phyloP scores from a whole-genome alignment of 2,113 vertebrate species.

The Actinemys pallida region DNA sequence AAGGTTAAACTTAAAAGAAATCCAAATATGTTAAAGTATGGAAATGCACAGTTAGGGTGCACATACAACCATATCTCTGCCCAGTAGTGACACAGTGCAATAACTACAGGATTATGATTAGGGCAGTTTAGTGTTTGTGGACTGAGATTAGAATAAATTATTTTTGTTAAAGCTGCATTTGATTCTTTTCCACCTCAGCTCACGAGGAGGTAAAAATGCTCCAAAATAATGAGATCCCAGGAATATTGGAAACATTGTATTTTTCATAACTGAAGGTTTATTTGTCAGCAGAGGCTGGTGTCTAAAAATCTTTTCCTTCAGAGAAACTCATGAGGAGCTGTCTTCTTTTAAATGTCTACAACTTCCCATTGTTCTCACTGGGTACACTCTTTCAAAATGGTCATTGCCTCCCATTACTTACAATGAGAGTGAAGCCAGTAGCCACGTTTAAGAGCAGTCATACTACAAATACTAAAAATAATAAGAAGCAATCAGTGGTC shows the following conservation, averaged over 20 bases:
- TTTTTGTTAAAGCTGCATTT: neutral
- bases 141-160: neutral
- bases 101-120: neutral
- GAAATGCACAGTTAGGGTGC: neutral
- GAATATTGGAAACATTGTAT: neutral
- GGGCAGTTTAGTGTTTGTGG: neutral
- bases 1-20: neutral
- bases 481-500: neutral
- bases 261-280: neutral
- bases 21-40: neutral
- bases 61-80: neutral
- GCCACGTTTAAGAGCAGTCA: neutral
- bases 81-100: neutral
- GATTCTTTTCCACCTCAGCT: neutral
- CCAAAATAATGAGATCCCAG: neutral
- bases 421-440: neutral
- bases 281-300: neutral
- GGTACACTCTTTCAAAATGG: neutral
- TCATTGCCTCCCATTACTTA: neutral
- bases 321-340: neutral
- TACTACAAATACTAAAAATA: neutral
- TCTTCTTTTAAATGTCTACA: neutral
- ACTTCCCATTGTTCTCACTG: neutral
- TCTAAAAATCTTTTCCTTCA: neutral
- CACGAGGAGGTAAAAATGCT: neutral